Evolutionary conservation across 2,888 invertebrate genomes (phyloP).

Genomic region (Orthosia cruda): DNA sequence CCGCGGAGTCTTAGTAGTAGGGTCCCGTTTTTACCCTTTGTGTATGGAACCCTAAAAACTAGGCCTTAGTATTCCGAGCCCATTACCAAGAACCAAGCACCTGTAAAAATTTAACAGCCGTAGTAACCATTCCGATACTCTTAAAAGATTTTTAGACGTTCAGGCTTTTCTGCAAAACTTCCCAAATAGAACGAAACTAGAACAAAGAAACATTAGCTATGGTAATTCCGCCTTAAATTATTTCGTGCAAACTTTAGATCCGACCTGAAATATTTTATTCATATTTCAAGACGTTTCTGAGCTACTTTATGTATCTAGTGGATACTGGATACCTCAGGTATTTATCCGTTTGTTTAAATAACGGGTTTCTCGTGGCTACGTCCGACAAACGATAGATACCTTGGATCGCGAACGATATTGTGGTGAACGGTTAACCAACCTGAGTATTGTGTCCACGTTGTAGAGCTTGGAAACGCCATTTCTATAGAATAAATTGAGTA

Average conservation of each 20-base stretch:
- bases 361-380: background rate
- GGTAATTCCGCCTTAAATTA: constrained; percentile 44
- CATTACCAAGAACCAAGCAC: background rate
- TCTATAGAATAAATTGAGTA: too few species aligned
- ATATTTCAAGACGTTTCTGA: constrained; percentile 41
- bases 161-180: background rate
- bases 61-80: too few species aligned
- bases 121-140: background rate
- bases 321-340: constrained; percentile 24
- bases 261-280: constrained; percentile 56
- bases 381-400: constrained; percentile 53
- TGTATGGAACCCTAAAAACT: too few species aligned
- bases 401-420: constrained; percentile 48
- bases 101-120: background rate
- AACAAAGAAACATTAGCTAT: constrained; percentile 36
- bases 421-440: constrained; percentile 26
- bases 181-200: background rate
- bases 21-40: too few species aligned
- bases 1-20: too few species aligned
- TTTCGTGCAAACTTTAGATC: constrained; percentile 21
- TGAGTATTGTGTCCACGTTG: constrained; percentile 33
- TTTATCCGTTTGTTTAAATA: constrained; percentile 45
- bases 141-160: background rate
- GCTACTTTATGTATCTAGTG: constrained; percentile 30
- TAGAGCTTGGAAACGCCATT: too few species aligned